These are phyloP conservation scores for Pelecanus crispus DNA, from an alignment of 2,113 vertebrate genomes.

Conservation along the genomic window DNA sequence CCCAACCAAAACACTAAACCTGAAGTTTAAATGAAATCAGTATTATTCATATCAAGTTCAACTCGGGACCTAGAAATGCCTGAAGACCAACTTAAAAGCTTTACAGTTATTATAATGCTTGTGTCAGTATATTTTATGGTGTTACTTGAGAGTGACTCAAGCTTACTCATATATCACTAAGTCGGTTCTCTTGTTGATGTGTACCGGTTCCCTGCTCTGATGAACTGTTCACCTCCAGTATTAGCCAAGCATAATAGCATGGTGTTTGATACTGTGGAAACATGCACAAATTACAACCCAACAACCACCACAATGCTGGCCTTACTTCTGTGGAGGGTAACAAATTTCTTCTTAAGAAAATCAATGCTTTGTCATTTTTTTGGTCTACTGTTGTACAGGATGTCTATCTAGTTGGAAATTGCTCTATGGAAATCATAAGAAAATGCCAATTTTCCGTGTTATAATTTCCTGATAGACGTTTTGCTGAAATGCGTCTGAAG, in stretches of 20 bases:
- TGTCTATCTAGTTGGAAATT: neutral
- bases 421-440: neutral
- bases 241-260: neutral
- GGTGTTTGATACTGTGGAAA: neutral
- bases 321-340: neutral
- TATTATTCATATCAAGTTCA: neutral
- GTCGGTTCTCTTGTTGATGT: neutral
- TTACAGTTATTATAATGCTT: neutral
- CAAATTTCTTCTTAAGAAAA: constrained; percentile 5
- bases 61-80: neutral
- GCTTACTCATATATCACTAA: neutral
- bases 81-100: neutral
- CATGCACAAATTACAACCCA: neutral
- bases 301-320: neutral
- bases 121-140: neutral
- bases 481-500: neutral
- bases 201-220: neutral
- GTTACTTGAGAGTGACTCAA: neutral
- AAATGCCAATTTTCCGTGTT: constrained; percentile 42
- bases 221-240: constrained; percentile 29
- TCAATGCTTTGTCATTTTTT: constrained; percentile 5
- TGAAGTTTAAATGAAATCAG: neutral
- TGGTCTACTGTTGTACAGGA: neutral
- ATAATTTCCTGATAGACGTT: neutral
- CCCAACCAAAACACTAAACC: neutral